These are phyloP conservation scores for Tupiocoris notatus DNA, from an alignment of 2,888 invertebrate genomes.

Conservation along the genomic window DNA sequence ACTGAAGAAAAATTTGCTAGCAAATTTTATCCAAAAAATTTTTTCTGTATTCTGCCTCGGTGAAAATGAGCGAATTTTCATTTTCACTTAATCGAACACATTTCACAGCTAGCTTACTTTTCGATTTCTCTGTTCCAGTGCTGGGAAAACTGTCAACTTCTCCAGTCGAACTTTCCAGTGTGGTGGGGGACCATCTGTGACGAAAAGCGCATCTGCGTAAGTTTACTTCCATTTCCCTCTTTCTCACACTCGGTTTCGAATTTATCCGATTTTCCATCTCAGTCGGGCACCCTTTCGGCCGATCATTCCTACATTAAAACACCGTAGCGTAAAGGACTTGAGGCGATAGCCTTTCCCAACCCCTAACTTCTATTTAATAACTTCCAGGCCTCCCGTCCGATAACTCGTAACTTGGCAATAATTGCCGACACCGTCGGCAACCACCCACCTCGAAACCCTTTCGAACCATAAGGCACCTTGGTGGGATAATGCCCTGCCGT, in stretches of 20 bases:
- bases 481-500: no score
- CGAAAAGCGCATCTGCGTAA: constrained; percentile 70
- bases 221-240: constrained; percentile 55
- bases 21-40: no score
- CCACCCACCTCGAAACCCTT: neutral
- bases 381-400: neutral
- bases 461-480: neutral
- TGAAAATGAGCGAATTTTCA: no score
- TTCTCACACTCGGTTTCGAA: neutral
- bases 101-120: constrained; percentile 26
- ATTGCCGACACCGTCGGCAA: constrained; percentile 11
- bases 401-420: constrained; percentile 37
- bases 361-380: constrained; percentile 28
- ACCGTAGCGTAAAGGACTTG: neutral
- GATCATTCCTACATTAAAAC: constrained; percentile 27
- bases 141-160: constrained; percentile 73
- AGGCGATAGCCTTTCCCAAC: neutral
- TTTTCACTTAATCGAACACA: neutral
- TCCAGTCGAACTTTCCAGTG: constrained; percentile 69
- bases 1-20: no score
- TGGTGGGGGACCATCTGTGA: constrained; percentile 74
- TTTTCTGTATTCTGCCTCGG: no score
- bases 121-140: constrained; percentile 57
- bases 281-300: neutral
- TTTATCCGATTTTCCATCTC: neutral